Conservation (phyloP, 2,113 vertebrate species). For the Cepphus grylle region DNA sequence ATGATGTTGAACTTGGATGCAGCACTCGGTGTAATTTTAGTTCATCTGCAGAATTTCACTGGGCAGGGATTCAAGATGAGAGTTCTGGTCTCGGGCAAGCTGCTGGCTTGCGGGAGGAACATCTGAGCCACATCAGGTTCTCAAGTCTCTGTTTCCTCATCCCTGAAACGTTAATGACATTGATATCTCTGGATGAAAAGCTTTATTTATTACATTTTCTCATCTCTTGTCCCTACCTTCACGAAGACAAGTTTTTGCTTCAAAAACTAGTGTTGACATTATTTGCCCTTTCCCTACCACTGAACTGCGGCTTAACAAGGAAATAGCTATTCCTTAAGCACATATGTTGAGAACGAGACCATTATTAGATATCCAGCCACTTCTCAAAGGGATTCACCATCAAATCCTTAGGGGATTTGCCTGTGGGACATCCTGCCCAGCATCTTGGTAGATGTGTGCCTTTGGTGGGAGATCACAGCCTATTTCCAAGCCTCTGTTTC, state of each 20-base stretch:
- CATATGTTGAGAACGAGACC: neutral
- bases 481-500: neutral
- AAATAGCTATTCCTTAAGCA: neutral
- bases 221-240: neutral
- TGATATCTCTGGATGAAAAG: neutral
- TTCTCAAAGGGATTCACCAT: neutral
- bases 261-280: neutral
- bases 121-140: neutral
- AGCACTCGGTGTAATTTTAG: neutral
- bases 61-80: neutral
- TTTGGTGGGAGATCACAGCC: neutral
- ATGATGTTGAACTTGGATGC: rapidly evolving
- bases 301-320: neutral
- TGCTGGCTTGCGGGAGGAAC: neutral
- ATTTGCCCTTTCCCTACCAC: neutral
- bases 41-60: neutral
- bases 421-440: neutral
- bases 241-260: neutral
- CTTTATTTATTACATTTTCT: neutral
- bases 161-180: neutral
- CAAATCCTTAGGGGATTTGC: neutral
- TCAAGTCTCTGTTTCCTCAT: neutral
- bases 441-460: neutral
- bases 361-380: neutral
- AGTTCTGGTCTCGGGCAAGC: neutral